A percentile compares a stretch with the other conserved stretches of the same genome.
These are phyloP conservation scores for Rhincodon typus DNA, from an alignment of 2,797 vertebrate species.

Conservation along the genomic window DNA sequence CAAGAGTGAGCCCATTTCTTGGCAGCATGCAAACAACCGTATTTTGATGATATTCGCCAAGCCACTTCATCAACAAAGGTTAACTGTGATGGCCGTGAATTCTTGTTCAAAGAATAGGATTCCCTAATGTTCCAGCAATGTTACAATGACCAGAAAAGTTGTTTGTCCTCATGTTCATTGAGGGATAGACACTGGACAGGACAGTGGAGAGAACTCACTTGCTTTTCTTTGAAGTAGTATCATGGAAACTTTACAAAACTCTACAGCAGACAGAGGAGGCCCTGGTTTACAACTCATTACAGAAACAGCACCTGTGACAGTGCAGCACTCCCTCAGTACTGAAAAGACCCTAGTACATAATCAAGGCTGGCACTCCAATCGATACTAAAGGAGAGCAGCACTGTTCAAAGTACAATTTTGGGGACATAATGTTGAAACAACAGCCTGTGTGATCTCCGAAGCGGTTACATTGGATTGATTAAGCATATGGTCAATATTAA, in stretches of 20 bases:
- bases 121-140: not conserved
- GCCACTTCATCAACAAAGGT: not conserved
- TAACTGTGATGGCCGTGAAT: not conserved
- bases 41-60: not conserved
- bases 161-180: not conserved
- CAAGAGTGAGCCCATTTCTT: not conserved
- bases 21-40: not conserved
- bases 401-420: too few species aligned
- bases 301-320: not conserved
- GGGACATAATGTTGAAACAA: not conserved
- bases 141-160: not conserved
- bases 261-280: not conserved
- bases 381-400: too few species aligned
- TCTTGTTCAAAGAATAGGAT: not conserved
- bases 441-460: not conserved
- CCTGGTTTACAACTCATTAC: not conserved
- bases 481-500: not conserved
- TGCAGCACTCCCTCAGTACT: not conserved
- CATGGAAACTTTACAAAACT: not conserved
- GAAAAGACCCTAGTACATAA: not conserved
- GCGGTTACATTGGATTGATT: not conserved
- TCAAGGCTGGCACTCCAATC: not conserved
- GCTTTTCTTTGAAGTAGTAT: not conserved
- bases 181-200: not conserved
- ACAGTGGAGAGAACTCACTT: not conserved